Conservation (phyloP, 2,888 invertebrate genomes). For the Ceriagrion tenellum region DNA sequence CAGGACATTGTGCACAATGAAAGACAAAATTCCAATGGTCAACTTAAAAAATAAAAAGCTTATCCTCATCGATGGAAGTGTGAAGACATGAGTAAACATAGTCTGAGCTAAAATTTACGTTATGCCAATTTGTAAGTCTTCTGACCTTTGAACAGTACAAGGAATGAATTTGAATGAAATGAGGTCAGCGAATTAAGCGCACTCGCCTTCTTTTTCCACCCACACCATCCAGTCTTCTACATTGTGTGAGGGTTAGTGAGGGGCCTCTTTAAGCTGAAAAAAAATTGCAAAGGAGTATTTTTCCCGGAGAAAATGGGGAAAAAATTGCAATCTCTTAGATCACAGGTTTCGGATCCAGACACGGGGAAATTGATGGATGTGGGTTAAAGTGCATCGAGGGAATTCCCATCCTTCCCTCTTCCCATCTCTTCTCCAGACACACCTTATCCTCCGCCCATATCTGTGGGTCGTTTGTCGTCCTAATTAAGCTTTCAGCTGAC, state of each 20-base stretch:
- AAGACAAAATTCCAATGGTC: too few species aligned
- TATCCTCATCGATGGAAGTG: too few species aligned
- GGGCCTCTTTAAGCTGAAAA: neutral
- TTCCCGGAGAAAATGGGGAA: neutral
- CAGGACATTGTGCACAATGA: too few species aligned
- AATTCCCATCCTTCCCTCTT: neutral
- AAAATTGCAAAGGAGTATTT: neutral
- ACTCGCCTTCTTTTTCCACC: neutral
- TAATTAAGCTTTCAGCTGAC: constrained; percentile 43
- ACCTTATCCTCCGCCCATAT: constrained; percentile 1
- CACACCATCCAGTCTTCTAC: neutral
- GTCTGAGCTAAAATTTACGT: too few species aligned
- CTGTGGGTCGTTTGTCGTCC: constrained; percentile 39
- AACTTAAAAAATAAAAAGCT: too few species aligned
- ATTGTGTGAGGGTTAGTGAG: neutral
- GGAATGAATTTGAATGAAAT: too few species aligned
- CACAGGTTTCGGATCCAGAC: constrained; percentile 19
- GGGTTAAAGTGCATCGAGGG: neutral
- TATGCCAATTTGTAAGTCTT: too few species aligned
- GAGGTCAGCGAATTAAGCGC: too few species aligned
- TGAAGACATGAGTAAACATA: too few species aligned
- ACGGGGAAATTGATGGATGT: neutral
- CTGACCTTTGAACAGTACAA: too few species aligned
- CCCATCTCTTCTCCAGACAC: neutral
- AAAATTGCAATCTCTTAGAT: constrained; percentile 23